Evolutionary conservation across 2,797 vertebrate species (phyloP), one percentile per base, ranked within the genome.

Genomic region (Myripristis murdjan): DNA sequence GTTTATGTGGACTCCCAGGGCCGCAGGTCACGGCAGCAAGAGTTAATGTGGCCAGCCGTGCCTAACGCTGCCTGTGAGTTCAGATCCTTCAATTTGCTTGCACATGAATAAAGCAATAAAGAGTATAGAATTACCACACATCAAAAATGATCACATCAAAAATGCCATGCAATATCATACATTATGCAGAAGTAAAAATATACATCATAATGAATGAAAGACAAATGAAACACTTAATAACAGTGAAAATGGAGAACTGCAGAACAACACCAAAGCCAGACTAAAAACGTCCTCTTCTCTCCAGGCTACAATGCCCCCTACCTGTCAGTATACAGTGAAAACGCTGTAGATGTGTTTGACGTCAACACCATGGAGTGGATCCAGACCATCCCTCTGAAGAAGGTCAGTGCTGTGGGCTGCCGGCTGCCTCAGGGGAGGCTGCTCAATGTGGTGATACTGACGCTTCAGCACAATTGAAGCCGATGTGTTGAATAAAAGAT

Each of bases 281-380:
- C 35, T 39, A 4, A 1, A 2, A 11, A 5, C 39, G 14, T 59
- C n/a, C 65, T 18, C 4, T 33, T 49, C 9, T 43, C 20, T 82
- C 26, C 83, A 99, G 98, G 98, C 94, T 99, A 99, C 94, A 99
- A 96, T 80, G 97, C 98, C 75, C 98, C 98, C 54, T 99, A 98
- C 93, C 96, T 99, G 90, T 99, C 98, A 0, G 96, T 99, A 83
- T 99, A 99, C 80, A 99, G 98, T 86, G 98, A 99, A 91, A 99
- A 98, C 44, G 96, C 97, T 1, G 95, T 99, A 18, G 98, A 99
- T 77, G 92, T 99, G 79, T 99, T 98, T 0, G 97, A 99, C 0
- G 96, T 99, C 81, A 99, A 99, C 92, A 98, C 97, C 60, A 99
- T 99, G 97, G 98, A 99, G 80, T 99, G 98, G 98, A 99, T 99